Percentiles rank a stretch among this genome's conserved stretches.
Conservation (phyloP, 2,113 vertebrate genomes). For the Colistium nudipinnis region DNA sequence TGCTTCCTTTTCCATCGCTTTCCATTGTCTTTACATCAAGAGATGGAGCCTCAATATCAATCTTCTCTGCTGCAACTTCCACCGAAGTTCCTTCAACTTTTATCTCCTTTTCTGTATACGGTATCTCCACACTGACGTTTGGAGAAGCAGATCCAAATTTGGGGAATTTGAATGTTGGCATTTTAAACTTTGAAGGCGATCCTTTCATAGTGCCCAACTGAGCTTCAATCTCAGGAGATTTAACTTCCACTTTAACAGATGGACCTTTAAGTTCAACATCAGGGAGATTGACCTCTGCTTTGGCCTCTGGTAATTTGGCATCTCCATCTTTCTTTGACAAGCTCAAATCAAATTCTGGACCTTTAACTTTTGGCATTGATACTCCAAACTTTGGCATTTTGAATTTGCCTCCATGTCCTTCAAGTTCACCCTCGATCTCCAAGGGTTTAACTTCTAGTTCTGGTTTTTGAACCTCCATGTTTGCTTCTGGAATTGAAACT, state of each 20-base stretch:
- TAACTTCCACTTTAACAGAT: slow-evolving; percentile 25
- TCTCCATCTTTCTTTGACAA: slow-evolving; percentile 30
- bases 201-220: slow-evolving; percentile 6
- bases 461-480: no score
- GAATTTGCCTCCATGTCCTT: slow-evolving; percentile 35
- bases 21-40: no score
- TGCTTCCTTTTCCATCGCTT: no score
- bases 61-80: slow-evolving; percentile 5
- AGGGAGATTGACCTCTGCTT: slow-evolving; percentile 21
- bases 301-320: slow-evolving; percentile 24
- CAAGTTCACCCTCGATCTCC: no score
- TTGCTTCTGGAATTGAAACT: slow-evolving; percentile 3
- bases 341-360: slow-evolving; percentile 18
- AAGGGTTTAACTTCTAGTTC: no score
- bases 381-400: slow-evolving; percentile 60
- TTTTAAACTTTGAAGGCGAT: slow-evolving; percentile 62
- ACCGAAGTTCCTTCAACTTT: slow-evolving; percentile 23
- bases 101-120: slow-evolving; percentile 5
- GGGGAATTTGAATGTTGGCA: slow-evolving; percentile 62
- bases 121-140: slow-evolving; percentile 4
- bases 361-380: slow-evolving; percentile 19
- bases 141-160: slow-evolving; percentile 53
- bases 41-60: slow-evolving; percentile 10
- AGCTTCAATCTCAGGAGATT: slow-evolving; percentile 16
- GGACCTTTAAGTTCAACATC: slow-evolving; percentile 30